Base-by-base conservation (phyloP, 2,797 vertebrate species). In the Bufotes viridis region DNA sequence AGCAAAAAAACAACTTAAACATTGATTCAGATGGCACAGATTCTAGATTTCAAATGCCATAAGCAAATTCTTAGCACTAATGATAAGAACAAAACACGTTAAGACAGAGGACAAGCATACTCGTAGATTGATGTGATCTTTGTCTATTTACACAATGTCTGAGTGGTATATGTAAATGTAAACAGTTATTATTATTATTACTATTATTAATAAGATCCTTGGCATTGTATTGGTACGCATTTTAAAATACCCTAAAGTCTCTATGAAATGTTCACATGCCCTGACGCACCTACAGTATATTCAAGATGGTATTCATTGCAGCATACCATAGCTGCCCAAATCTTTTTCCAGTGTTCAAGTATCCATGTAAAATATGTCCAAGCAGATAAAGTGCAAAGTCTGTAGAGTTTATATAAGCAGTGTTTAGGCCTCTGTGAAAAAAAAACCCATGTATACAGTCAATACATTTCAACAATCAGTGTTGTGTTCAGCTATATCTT, bases 331-430 rank as follows among this genome's bases (percentile, higher is more conserved):
- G 88, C 81, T 89, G 88, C 65, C 85, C 63, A 89, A 78, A 72
- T 79, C 63, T 65, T 63, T 80, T 72, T 87, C 81, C 81, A 63
- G 42, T 83, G 20, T 89, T 89, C 88, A 89, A 89, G 88, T 89
- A 89, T 72, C 70, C 80, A 83, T 87, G 80, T 84, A 79, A 67
- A 84, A 87, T 55, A 84, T 74, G 72, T 78, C 84, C 80, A 79
- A 82, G 85, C 67, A 89, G 80, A 89, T 89, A 89, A 89, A 89
- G 88, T 89, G 88, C 88, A 89, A 89, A 83, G 75, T 87, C 75
- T 89, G 74, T 86, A 82, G 61, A 86, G 81, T 78, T 34, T 78
- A 74, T 85, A 76, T 84, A 83, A 84, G 74, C 75, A 87, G 88
- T 87, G 81, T 75, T 84, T 87, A 89, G 88, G 88, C 85, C 88